Base-by-base conservation (phyloP, 2,888 invertebrate genomes). In the Latrodectus elegans region DNA sequence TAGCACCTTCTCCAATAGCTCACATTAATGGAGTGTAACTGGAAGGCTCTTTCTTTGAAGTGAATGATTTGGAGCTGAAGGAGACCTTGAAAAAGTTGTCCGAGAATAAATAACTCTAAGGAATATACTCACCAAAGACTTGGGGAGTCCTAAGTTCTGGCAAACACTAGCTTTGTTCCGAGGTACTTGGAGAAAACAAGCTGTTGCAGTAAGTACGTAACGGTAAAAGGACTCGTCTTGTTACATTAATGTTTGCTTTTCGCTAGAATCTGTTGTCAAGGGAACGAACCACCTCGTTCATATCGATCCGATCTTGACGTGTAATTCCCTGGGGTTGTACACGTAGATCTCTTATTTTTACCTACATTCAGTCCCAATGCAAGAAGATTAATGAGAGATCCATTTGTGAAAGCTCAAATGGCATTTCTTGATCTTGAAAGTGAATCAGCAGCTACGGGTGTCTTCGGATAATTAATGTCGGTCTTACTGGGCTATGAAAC, bases 191-290 rank as follows among this genome's bases (percentile, higher is more conserved):
- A 14, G 67, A 80, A 76, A 87, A 81, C 76, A 81, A 87, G 81
- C 68, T 81, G 86, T 77, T 77, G 60, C 78, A 83, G 79, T 74
- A 79, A 88, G 87, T 82, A 81, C 76, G 51, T 64, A 80, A 74
- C 74, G 79, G 84, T 79, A 81, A 86, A 82, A 81, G 60, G 74
- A 64, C 81, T 68, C 78, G 77, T 82, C 82, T 83, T 83, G 83
- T 88, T 83, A 74, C 87, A 78, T 88, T 78, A 88, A 88, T 88
- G 87, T 88, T 88, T 88, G 87, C 87, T 83, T 88, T 88, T 88
- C 83, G 83, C 74, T 74, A 81, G 82, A 79, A 78, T 79, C 77
- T 74, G 82, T 82, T 83, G 78, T 74, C 83, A 82, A 88, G 83
- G 87, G 83, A 79, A 88, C 82, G 74, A 67, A 81, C 86, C 81